Conservation (phyloP, 1,140 invertebrate species). For the Lanistes nyassanus region DNA sequence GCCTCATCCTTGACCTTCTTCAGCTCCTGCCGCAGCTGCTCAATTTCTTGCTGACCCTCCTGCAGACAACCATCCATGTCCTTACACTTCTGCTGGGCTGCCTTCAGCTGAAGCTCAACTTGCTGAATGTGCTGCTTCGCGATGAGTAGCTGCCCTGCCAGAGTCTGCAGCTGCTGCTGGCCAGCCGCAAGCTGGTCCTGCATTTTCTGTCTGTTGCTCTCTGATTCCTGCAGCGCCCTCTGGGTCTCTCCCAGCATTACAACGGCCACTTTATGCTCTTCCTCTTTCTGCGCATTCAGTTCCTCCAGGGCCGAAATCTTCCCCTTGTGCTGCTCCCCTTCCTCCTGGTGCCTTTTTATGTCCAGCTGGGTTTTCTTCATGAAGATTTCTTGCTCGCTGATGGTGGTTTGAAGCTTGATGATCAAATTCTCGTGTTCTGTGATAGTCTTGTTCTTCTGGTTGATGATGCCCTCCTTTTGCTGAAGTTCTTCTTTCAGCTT, state of each 20-base stretch:
- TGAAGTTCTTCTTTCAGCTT: constrained; percentile 26
- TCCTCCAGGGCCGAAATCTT: constrained; percentile 27
- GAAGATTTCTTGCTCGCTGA: constrained; percentile 19
- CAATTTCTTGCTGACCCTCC: neutral
- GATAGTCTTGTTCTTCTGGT: constrained; percentile 8
- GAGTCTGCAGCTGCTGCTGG: constrained; percentile 9
- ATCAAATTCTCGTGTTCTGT: constrained; percentile 13
- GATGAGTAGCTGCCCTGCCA: neutral
- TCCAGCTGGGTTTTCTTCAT: constrained; percentile 12
- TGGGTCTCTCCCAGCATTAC: neutral
- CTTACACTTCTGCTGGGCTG: neutral
- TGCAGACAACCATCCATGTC: neutral
- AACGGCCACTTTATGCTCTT: constrained; percentile 4
- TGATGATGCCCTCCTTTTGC: constrained; percentile 15
- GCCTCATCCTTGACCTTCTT: neutral
- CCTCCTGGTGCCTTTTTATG: constrained; percentile 19
- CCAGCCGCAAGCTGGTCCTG: constrained; percentile 9
- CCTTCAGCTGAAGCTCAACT: neutral
- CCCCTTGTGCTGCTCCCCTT: constrained; percentile 21
- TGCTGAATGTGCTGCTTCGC: neutral
- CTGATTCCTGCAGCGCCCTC: neutral
- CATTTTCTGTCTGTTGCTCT: neutral
- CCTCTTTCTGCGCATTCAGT: neutral
- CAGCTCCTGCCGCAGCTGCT: neutral
- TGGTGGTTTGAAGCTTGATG: constrained; percentile 1